Percentiles rank a stretch among this genome's conserved stretches.
Evolutionary conservation across 2,888 invertebrate species (phyloP).

Genomic region (Flexamia atlantica): DNA sequence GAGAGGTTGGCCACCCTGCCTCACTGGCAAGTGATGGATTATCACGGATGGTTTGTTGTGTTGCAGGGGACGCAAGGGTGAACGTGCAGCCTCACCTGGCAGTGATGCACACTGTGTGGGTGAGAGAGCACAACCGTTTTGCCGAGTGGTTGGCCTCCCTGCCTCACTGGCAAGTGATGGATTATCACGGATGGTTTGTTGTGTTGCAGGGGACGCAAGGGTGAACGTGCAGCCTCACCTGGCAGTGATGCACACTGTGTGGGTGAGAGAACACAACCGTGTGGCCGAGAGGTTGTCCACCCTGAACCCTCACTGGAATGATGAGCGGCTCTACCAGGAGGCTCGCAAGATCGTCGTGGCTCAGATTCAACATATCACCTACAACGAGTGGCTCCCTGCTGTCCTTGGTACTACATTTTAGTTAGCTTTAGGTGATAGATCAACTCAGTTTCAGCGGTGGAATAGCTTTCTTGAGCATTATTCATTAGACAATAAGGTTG

Average conservation of each 20-base stretch:
- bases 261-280: conserved; percentile 90
- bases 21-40: too few relatives aligned
- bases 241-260: conserved; percentile 85
- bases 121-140: conserved; percentile 90
- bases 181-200: too few relatives aligned
- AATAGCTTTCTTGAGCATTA: too few relatives aligned
- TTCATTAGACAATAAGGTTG: too few relatives aligned
- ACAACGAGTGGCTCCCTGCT: conserved; percentile 86
- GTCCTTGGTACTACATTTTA: conserved; percentile 83
- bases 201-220: conserved; percentile 83
- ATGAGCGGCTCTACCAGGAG: conserved; percentile 87
- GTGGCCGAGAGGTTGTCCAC: conserved; percentile 81
- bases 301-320: conserved; percentile 84
- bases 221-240: conserved; percentile 87
- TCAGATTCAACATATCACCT: conserved; percentile 88
- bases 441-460: too few relatives aligned
- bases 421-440: too few relatives aligned
- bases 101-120: conserved; percentile 85
- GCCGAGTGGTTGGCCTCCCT: conserved; percentile 80
- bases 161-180: conserved; percentile 85
- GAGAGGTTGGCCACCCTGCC: conserved; percentile 78
- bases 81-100: conserved; percentile 87
- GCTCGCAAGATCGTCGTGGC: conserved; percentile 86
- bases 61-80: conserved; percentile 86
- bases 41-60: too few relatives aligned